Evolutionary conservation across 2,113 vertebrate genomes (phyloP).

Genomic region (Panurus biarmicus): DNA sequence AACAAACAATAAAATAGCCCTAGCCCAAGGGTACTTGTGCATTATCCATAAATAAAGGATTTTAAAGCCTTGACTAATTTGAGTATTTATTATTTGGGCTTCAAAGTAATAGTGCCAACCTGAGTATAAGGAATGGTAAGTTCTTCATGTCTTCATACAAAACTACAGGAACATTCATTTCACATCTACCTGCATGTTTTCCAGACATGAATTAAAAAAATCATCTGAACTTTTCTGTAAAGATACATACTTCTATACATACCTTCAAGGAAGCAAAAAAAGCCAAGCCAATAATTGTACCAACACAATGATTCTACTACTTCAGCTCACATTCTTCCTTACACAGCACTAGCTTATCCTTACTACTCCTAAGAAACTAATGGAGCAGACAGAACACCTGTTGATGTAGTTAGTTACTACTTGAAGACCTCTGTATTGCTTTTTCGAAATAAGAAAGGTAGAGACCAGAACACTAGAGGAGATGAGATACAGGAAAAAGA

Average conservation of each 20-base stretch:
- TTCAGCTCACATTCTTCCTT: not conserved
- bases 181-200: not conserved
- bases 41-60: not conserved
- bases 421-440: not conserved
- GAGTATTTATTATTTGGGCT: not conserved
- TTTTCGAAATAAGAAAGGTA: not conserved
- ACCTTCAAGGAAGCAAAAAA: not conserved
- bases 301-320: not conserved
- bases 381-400: not conserved
- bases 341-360: not conserved
- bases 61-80: not conserved
- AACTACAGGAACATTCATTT: not conserved
- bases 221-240: not conserved
- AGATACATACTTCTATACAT: not conserved
- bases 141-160: not conserved
- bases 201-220: not conserved
- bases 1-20: not conserved
- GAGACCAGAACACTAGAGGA: not conserved
- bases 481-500: not conserved
- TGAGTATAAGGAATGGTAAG: not conserved
- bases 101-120: not conserved
- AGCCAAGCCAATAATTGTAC: not conserved
- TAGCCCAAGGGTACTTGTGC: not conserved
- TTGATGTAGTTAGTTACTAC: not conserved
- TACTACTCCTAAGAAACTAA: not conserved